Percentiles rank a stretch among this genome's conserved stretches.
phyloP scores from a whole-genome alignment of 2,113 vertebrate species.

The Peromyscus polionotus region DNA sequence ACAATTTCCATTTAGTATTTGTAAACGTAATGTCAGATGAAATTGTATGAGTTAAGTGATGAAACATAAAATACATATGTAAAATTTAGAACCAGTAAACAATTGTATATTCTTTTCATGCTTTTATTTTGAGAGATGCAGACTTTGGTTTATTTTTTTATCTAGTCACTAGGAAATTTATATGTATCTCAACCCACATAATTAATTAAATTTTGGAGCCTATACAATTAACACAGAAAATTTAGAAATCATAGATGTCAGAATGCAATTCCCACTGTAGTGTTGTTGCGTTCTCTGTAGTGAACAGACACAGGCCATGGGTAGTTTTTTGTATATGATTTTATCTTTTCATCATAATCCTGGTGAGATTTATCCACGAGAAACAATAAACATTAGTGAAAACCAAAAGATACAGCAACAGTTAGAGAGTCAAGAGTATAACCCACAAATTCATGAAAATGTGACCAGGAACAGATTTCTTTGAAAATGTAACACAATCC shows the following conservation, averaged over 20 bases:
- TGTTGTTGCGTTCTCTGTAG: neutral
- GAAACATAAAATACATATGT: neutral
- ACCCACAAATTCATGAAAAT: neutral
- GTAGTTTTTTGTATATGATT: neutral
- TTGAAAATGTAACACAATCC: neutral
- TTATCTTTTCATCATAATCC: neutral
- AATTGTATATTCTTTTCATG: no score
- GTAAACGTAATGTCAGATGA: neutral
- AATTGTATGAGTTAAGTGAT: neutral
- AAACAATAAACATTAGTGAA: neutral
- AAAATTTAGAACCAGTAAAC: neutral
- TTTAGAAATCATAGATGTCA: neutral
- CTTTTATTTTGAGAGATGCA: neutral
- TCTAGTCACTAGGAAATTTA: neutral
- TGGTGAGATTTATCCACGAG: neutral
- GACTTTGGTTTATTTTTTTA: neutral
- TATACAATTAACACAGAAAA: neutral
- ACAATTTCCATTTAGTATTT: neutral
- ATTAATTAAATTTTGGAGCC: neutral
- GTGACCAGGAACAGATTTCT: neutral
- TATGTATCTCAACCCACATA: neutral
- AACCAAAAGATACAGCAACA: neutral
- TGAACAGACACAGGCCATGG: neutral
- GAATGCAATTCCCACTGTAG: neutral
- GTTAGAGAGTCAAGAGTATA: neutral